Evolutionary conservation across 2,113 vertebrate species (phyloP).

Genomic region (Toxotes jaculatrix): DNA sequence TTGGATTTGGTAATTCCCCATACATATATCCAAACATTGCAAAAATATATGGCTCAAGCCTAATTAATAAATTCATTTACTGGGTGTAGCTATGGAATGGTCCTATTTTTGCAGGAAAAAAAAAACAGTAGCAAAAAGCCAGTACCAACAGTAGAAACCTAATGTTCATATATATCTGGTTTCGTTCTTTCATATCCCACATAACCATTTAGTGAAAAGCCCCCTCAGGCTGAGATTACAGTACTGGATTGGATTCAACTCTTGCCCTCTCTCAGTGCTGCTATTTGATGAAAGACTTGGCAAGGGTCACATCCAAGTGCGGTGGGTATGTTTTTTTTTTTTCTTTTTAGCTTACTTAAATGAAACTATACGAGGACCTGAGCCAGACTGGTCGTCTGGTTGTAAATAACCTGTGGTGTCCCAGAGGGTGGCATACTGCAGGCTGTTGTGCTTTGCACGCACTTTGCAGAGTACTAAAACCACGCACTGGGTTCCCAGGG

Average conservation of each 20-base stretch:
- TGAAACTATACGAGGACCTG: conserved; percentile 59
- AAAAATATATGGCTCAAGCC: neutral
- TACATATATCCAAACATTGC: conserved; percentile 2
- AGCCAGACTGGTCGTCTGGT: conserved; percentile 62
- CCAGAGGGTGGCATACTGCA: conserved; percentile 69
- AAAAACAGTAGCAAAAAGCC: conserved; percentile 5
- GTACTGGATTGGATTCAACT: conserved; percentile 66
- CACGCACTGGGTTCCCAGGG: conserved; percentile 59
- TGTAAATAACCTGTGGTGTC: conserved; percentile 77
- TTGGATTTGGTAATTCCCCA: conserved; percentile 34
- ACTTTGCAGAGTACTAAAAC: conserved; percentile 66
- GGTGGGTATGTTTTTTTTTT: conserved; percentile 23
- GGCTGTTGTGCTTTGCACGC: conserved; percentile 67
- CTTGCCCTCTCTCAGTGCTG: conserved; percentile 46
- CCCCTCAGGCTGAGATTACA: conserved; percentile 61
- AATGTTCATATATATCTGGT: conserved; percentile 38
- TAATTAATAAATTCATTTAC: neutral
- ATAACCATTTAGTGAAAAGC: conserved; percentile 50
- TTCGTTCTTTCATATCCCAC: conserved; percentile 61
- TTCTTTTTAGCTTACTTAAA: conserved; percentile 51
- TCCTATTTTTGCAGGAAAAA: neutral
- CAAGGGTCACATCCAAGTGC: conserved; percentile 45
- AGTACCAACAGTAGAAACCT: conserved; percentile 37
- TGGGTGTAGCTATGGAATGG: neutral
- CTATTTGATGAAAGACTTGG: conserved; percentile 65